Percentiles rank a stretch among this genome's conserved stretches.
These are phyloP conservation scores for Diadegma fenestrale DNA, from an alignment of 2,888 invertebrate species.

Conservation along the genomic window DNA sequence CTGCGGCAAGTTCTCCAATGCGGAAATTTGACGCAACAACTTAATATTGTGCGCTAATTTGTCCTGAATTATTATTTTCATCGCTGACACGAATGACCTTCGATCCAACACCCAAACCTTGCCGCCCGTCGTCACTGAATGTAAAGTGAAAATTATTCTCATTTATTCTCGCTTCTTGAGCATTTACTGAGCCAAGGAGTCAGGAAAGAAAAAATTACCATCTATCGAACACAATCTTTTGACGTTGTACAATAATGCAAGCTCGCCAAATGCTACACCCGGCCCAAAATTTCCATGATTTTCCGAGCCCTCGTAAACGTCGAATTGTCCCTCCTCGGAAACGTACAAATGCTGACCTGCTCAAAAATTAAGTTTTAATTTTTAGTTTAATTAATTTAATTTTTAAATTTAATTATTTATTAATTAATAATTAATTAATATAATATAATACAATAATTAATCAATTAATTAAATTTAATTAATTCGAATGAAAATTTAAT, in stretches of 20 bases:
- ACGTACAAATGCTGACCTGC: constrained; percentile 93
- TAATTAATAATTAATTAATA: too few relatives aligned
- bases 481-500: too few relatives aligned
- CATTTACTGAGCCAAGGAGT: background rate
- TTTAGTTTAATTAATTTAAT: too few relatives aligned
- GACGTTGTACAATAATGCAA: constrained; percentile 97
- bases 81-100: constrained; percentile 93
- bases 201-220: constrained; percentile 86
- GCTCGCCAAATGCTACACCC: constrained; percentile 94
- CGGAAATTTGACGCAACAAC: constrained; percentile 92
- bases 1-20: constrained; percentile 87
- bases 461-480: too few relatives aligned
- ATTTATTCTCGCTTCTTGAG: background rate
- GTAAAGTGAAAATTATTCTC: background rate
- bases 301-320: constrained; percentile 92
- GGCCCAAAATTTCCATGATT: constrained; percentile 92
- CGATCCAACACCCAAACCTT: constrained; percentile 95
- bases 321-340: constrained; percentile 93
- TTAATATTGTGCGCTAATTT: constrained; percentile 92
- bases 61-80: constrained; percentile 92
- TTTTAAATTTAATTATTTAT: too few relatives aligned
- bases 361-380: background rate
- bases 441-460: too few relatives aligned
- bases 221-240: constrained; percentile 94
- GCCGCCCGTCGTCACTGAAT: constrained; percentile 89